Evolutionary conservation across 2,797 vertebrate species (phyloP).

Genomic region (Iguana delicatissima): DNA sequence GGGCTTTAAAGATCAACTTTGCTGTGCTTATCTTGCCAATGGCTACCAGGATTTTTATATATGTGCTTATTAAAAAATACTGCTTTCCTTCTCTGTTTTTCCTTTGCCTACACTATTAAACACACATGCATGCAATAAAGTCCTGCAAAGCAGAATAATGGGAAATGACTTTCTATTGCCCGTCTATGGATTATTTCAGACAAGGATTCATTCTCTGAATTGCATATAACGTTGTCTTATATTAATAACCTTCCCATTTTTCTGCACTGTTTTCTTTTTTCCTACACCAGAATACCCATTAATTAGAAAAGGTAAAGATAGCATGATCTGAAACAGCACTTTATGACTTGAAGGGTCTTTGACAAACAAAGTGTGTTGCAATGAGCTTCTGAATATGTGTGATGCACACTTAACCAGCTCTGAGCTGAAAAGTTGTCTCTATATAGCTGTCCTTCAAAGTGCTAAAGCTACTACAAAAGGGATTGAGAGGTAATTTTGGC

Average conservation of each 20-base stretch:
- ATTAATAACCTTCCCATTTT: too few relatives aligned
- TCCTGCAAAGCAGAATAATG: too few relatives aligned
- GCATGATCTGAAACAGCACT: neutral
- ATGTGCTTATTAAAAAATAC: neutral
- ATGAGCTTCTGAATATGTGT: neutral
- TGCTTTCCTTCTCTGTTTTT: neutral
- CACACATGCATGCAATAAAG: neutral
- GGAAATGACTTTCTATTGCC: neutral
- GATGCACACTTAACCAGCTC: rapidly evolving
- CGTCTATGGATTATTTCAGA: too few relatives aligned
- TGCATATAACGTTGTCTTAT: too few relatives aligned
- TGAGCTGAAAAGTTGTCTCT: neutral
- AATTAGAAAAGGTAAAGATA: too few relatives aligned
- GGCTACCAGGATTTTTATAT: too few relatives aligned
- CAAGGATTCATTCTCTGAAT: too few relatives aligned
- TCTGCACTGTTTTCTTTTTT: too few relatives aligned
- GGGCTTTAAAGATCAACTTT: neutral
- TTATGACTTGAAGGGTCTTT: neutral
- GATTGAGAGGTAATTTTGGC: neutral
- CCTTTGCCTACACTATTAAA: neutral
- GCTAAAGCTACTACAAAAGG: neutral
- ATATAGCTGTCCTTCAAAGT: neutral
- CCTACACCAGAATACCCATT: too few relatives aligned
- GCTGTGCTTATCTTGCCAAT: neutral
- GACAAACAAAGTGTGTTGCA: neutral